Conservation (phyloP, 2,888 invertebrate genomes). For the Tyria jacobaeae region DNA sequence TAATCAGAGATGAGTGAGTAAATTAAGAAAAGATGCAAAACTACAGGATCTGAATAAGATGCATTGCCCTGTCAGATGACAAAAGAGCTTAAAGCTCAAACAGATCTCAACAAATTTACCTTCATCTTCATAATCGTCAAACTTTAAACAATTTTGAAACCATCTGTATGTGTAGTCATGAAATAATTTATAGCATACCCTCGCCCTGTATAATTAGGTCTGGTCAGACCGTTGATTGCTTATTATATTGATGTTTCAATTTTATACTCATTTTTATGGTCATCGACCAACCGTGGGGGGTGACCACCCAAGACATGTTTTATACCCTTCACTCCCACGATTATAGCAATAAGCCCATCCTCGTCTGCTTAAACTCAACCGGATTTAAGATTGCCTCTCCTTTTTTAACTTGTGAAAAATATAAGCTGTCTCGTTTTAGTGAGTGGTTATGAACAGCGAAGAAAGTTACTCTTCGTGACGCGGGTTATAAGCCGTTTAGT, state of each 20-base stretch:
- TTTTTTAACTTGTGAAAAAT: constrained; percentile 49
- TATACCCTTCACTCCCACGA: constrained; percentile 61
- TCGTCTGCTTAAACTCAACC: constrained; percentile 67
- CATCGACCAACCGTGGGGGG: constrained; percentile 87
- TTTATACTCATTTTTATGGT: constrained; percentile 87
- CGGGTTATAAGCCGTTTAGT: constrained; percentile 41
- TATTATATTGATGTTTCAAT: constrained; percentile 87
- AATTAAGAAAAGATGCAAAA: neutral
- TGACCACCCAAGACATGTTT: constrained; percentile 81
- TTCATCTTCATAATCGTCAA: neutral
- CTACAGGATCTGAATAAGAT: neutral
- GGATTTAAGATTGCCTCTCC: constrained; percentile 64
- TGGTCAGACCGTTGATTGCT: constrained; percentile 81
- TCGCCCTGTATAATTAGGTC: constrained; percentile 83
- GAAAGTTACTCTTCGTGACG: constrained; percentile 70
- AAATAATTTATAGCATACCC: constrained; percentile 82
- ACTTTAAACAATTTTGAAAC: constrained; percentile 61
- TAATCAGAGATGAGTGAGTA: neutral
- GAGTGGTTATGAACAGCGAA: constrained; percentile 74
- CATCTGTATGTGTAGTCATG: constrained; percentile 75
- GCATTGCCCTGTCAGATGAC: neutral
- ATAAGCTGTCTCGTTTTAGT: constrained; percentile 54
- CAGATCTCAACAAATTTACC: neutral
- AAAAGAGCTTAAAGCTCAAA: neutral
- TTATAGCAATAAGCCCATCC: constrained; percentile 62